Evolutionary conservation across 2,113 vertebrate genomes (phyloP), one percentile per base, ranked within the genome.

Genomic region (Nyctibius bracteatus): DNA sequence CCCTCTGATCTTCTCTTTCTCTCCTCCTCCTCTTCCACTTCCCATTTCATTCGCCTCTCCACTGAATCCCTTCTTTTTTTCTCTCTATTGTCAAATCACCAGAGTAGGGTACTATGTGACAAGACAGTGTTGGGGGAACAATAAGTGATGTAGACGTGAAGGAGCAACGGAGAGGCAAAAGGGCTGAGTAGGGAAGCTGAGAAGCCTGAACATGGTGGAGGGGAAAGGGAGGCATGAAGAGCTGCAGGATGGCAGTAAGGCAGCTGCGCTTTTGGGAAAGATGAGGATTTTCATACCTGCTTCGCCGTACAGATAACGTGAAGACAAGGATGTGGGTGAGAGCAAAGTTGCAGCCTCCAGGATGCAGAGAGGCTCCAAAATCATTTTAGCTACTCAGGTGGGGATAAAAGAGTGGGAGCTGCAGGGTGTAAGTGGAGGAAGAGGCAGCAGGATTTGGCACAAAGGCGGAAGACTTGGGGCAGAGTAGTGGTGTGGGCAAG

Each of bases 1-100:
- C 71, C 63, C 47, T 95, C 85, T 97, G 90, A 96, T 91, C 84
- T 90, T 93, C 70, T 88, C 81, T 78, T 90, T 88, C 92, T 77
- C 74, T 94, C 79, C 81, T 92, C 80, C 94, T 94, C 88, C 86
- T 93, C 66, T 92, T 90, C 94, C 73, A 65, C 77, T 94, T 89
- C 83, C 91, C 41, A 3, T 87, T 91, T 94, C 86, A 70, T 78
- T 91, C 1, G 2, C 44, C 27, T 89, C 77, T 84, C 47, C 47
- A 39, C 47, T 70, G 52, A 95, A 89, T 89, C 81, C 81, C 35
- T 73, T 86, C 77, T 87, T 92, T 86, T 92, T 92, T 81, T 31
- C 92, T 81, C 78, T 72, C 77, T 68, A 11, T 93, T 95, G 92
- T 96, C 95, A 95, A 88, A 95, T 94, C 88, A 93, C 37, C 6